Base-by-base conservation (phyloP, 2,797 vertebrate genomes). In the Sciurus carolinensis region DNA sequence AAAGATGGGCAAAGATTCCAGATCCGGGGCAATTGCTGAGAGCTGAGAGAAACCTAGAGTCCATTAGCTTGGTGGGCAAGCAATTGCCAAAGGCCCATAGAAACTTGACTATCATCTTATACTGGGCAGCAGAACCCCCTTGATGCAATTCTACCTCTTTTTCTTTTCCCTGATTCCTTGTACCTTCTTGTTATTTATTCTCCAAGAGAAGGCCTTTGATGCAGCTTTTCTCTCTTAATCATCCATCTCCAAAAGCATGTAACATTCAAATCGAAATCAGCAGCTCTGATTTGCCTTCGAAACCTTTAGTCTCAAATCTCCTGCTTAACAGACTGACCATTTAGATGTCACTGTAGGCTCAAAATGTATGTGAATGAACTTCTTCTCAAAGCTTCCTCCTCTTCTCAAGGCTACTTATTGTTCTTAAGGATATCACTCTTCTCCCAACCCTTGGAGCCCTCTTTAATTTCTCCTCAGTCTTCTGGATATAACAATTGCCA, bases 1-100 rank as follows among this genome's bases (percentile, higher is more conserved):
- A n/a, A 95, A 90, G 33, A 26, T 24, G 81, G 67, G 73, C n/a
- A 42, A 85, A 76, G 81, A 89, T 71, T 85, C 83, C 67, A 95
- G 79, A 67, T 92, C 50, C 57, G 57, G 10, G 24, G 57, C 33
- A 5, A 83, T 33, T 64, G 62, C 2, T 5, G 85, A 75, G 73
- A 77, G 33, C 64, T 73, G n/a, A 90, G 44, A 50, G 87, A 81
- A 93, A 76, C 59, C 28, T 81, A 67, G 84, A 54, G 50, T n/a
- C 14, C 47, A 64, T 64, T 57, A 57, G 54, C 54, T 57, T 20
- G 54, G 54, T 86, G 67, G 47, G 12, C 73, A n/a, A 88, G 44
- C 73, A 62, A 39, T 69, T 52, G 52, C 69, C 67, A 36, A 62
- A 59, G 47, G 77, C 28, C 39, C 30, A 22, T 20, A 64, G 89